Conservation (phyloP, 2,888 invertebrate genomes). For the Anticlea derivata region DNA sequence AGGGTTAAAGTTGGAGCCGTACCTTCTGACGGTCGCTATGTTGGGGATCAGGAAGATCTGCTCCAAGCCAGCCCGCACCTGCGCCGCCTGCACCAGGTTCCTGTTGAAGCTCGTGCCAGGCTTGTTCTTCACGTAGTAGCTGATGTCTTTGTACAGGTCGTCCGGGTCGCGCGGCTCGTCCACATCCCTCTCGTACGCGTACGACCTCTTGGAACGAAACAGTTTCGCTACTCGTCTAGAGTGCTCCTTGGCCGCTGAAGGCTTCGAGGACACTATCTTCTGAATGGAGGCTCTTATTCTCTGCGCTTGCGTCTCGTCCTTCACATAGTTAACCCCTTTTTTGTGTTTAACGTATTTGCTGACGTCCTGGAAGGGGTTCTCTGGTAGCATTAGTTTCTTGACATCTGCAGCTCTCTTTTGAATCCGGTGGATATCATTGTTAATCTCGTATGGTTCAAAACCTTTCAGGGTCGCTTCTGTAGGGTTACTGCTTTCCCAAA, state of each 20-base stretch:
- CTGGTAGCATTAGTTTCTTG: slow-evolving; percentile 36
- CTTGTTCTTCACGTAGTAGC: slow-evolving; percentile 62
- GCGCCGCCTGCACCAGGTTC: slow-evolving; percentile 46
- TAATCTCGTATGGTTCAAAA: slow-evolving; percentile 41
- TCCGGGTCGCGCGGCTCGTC: slow-evolving; percentile 44
- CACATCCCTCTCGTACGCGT: slow-evolving; percentile 40
- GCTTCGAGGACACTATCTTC: slow-evolving; percentile 23
- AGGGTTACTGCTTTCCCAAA: slow-evolving; percentile 57
- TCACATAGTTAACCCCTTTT: slow-evolving; percentile 38
- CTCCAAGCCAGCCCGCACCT: slow-evolving; percentile 49
- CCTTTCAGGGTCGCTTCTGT: slow-evolving; percentile 21
- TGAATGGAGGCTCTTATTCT: slow-evolving; percentile 42
- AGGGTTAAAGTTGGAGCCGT: slow-evolving; percentile 64
- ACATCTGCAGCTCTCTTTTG: slow-evolving; percentile 42
- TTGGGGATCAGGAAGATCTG: slow-evolving; percentile 50
- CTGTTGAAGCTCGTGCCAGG: slow-evolving; percentile 46
- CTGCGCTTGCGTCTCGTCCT: slow-evolving; percentile 36
- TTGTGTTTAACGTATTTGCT: slow-evolving; percentile 42
- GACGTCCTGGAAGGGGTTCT: slow-evolving; percentile 44
- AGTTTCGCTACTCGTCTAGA: slow-evolving; percentile 5
- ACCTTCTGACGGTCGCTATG: slow-evolving; percentile 53
- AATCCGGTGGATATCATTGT: slow-evolving; percentile 45
- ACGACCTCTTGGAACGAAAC: slow-evolving; percentile 36
- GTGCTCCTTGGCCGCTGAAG: slow-evolving; percentile 7
- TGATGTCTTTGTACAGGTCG: slow-evolving; percentile 57